These are phyloP conservation scores for Colossoma macropomum DNA, from an alignment of 2,113 vertebrate species.

Conservation along the genomic window DNA sequence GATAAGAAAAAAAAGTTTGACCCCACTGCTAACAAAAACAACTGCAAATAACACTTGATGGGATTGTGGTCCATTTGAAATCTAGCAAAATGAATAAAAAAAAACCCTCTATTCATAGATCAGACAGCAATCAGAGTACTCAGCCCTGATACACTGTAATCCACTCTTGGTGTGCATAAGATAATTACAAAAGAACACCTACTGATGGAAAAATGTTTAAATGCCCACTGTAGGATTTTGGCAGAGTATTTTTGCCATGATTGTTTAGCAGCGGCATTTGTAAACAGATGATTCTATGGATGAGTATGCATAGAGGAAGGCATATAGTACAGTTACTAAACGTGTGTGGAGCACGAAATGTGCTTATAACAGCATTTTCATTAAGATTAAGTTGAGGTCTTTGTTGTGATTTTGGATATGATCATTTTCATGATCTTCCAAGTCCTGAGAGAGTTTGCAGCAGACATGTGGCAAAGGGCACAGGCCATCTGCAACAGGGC, in stretches of 20 bases:
- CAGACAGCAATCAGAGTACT: neutral
- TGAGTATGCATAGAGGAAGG: conserved; percentile 36
- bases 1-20: conserved; percentile 2
- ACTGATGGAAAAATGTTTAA: conserved; percentile 38
- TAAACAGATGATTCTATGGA: conserved; percentile 26
- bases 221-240: conserved; percentile 48
- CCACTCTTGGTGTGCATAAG: conserved; percentile 31
- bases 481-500: conserved; percentile 27
- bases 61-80: conserved; percentile 32
- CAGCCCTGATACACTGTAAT: conserved; percentile 30
- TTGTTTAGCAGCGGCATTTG: conserved; percentile 31
- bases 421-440: conserved; percentile 35
- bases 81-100: conserved; percentile 28
- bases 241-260: conserved; percentile 52
- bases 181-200: conserved; percentile 30
- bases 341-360: conserved; percentile 27
- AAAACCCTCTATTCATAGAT: conserved; percentile 2
- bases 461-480: conserved; percentile 43
- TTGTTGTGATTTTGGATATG: conserved; percentile 48
- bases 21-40: conserved; percentile 31
- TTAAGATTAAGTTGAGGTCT: conserved; percentile 60
- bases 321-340: conserved; percentile 34
- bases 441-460: conserved; percentile 51
- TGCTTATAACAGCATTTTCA: conserved; percentile 18
- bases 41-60: conserved; percentile 19